Base-by-base conservation (phyloP, 1,140 invertebrate species). In the Steinernema feltiae region DNA sequence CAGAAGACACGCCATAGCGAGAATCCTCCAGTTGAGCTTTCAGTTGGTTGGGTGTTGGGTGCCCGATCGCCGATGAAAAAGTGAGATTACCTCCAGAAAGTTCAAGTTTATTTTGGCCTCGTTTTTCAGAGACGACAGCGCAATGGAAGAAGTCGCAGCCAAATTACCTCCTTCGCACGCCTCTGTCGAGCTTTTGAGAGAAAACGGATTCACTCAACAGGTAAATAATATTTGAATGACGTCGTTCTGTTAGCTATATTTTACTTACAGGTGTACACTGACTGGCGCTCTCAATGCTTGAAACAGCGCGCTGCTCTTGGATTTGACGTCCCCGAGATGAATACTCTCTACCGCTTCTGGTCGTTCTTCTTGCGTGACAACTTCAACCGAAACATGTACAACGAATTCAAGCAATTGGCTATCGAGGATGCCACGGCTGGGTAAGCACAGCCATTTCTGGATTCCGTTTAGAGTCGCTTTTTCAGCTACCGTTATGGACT, bases 361-460 rank as follows among this genome's bases (percentile, higher is more conserved):
- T 98, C 96, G 29, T 98, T 98, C 90, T 99, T 99, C 89, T 89
- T 99, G 48, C 89, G 96, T 72, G 95, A 98, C 86, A 95, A 98
- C 87, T 99, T 97, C 88, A 98, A 98, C 88, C 91, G 92, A 82
- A 95, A 92, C 81, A 98, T 99, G 96, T 99, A 98, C 87, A 92
- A 93, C 79, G 97, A 99, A 88, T 99, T 99, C 87, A 91, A 91
- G 84, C 90, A 89, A 69, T 85, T 97, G 71, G 94, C 96, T 2
- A 89, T 92, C 72, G 96, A 99, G 89, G 97, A 99, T 90, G 93
- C 94, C 0, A 89, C 89, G 32, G 91, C 90, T 78, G 94, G 95
- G 87, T 97, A 92, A 79, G n/a, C 71, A 12, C 30, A 30, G 73
- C 1, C 30, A 48, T 53, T 77, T 21, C 1, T 63, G 46, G 27